Base-by-base conservation (phyloP, 2,888 invertebrate species). In the Crematogaster levior region DNA sequence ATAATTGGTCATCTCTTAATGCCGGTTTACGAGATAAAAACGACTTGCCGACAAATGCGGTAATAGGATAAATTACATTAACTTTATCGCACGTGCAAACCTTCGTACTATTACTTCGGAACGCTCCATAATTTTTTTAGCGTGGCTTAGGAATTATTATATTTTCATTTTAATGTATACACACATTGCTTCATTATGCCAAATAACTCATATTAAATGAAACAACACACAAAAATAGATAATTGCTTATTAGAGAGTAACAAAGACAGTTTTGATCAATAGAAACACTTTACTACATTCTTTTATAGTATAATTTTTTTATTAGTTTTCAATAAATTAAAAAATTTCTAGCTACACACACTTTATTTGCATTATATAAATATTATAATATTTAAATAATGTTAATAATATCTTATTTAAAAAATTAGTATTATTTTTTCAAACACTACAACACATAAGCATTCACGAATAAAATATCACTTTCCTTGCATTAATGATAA, bases 51-150 rank as follows among this genome's bases (percentile, higher is more conserved):
- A 56, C 68, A 79, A 68, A 53, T 68, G 68, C 56, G 46, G 43
- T 68, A 79, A 79, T 79, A 34, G 68, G 77, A 56, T 68, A 68
- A 79, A 79, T 79, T 79, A 79, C 43, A 68, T 77, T 68, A 79
- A 79, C 77, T 79, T 79, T 79, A 68, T 43, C 12, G 30, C 27
- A 37, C 37, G 53, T 18, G 70, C 37, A 37, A 53, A 70, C 37
- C 43, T 43, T 30, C 12, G 34, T 56, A 21, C 21, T n/a, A 43
- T 56, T 21, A 30, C 21, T 24, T 56, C 15, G 10, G 21, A 66
- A 66, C 30, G 56, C 7, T 21, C 0, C 10, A 53, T 63, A 53
- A 65, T 66, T 56, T 77, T 40, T 66, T 30, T 43, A 53, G 40
- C 10, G 18, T 21, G 0, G 15, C 9, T 60, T 53, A 40, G 15